Evolutionary conservation across 2,888 invertebrate species (phyloP), one percentile per base, ranked within the genome.

Genomic region (Junonia oenone): DNA sequence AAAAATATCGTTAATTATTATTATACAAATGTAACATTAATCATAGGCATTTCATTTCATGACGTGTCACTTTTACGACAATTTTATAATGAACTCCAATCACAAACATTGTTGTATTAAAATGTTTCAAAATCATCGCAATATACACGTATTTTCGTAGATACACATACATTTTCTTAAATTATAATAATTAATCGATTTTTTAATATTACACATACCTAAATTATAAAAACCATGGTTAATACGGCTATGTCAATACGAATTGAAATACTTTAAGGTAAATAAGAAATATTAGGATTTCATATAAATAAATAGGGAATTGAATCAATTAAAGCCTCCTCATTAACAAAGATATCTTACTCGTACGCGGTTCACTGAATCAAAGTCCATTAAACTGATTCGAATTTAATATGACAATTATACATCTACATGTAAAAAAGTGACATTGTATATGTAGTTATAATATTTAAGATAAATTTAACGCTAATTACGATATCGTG

Each of bases 331-430:
- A 40, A 19, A 19, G 1, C 11, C 17, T n/a, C 15, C 19, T 40
- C 17, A 11, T 19, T 11, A 19, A 17, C 9, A 19, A 17, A 40
- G 17, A 17, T 5, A 11, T 19, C 1, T 38, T 11, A 19, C 19
- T 40, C 11, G 6, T 35, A 6, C 38, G 37, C 37, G 27, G 49
- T 54, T 58, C 40, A 40, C 40, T 47, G 33, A 40, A 45, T 49
- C 45, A 45, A 6, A 45, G 56, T 53, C 53, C 59, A 59, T 56
- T 56, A 2, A 59, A 59, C 45, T 48, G 33, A 45, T 51, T 54
- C 59, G 59, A 59, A 59, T 59, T 59, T 59, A 59, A 47, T 53
- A 54, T 38, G 53, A 56, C 50, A 54, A 57, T 53, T 56, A 37
- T 56, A 55, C 22, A 46, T 51, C 13, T 45, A 37, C 22, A 43